A percentile compares a stretch with the other conserved stretches of the same genome.
phyloP scores from a whole-genome alignment of 2,113 vertebrate genomes.

The Mormoops blainvillei region DNA sequence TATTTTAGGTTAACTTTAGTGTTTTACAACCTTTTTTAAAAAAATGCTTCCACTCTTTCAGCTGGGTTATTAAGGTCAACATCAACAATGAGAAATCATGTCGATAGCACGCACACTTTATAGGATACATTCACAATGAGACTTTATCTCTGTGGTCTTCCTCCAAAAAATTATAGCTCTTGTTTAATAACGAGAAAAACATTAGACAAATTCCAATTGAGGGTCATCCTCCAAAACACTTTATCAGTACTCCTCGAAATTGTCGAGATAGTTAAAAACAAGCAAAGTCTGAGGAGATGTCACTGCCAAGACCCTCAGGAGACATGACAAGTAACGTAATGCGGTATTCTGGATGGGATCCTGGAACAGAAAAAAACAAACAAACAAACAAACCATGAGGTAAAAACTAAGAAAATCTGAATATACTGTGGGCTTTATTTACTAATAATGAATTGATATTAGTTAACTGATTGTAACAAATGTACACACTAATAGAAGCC shows the following conservation, averaged over 20 bases:
- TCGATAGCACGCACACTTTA: not conserved
- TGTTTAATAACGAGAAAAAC: not conserved
- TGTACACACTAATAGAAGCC: not conserved
- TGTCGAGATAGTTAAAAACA: not conserved
- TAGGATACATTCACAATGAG: not conserved
- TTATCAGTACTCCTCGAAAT: not conserved
- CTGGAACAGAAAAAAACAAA: not conserved
- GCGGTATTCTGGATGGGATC: not conserved
- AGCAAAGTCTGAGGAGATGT: not conserved
- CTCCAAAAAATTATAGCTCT: not conserved
- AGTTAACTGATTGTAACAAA: not conserved
- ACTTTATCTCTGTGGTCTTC: not conserved
- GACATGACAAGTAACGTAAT: not conserved
- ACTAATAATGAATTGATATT: not conserved
- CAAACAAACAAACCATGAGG: too few relatives aligned
- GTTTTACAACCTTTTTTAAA: not conserved
- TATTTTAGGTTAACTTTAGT: not conserved
- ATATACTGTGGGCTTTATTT: not conserved
- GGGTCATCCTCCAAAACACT: not conserved
- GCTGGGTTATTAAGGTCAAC: not conserved
- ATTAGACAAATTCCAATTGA: not conserved
- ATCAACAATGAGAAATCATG: not conserved
- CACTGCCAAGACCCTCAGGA: not conserved
- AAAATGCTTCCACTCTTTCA: not conserved
- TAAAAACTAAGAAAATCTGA: not conserved